Evolutionary conservation across 2,888 invertebrate species (phyloP).

Genomic region (Philereme vetulata): DNA sequence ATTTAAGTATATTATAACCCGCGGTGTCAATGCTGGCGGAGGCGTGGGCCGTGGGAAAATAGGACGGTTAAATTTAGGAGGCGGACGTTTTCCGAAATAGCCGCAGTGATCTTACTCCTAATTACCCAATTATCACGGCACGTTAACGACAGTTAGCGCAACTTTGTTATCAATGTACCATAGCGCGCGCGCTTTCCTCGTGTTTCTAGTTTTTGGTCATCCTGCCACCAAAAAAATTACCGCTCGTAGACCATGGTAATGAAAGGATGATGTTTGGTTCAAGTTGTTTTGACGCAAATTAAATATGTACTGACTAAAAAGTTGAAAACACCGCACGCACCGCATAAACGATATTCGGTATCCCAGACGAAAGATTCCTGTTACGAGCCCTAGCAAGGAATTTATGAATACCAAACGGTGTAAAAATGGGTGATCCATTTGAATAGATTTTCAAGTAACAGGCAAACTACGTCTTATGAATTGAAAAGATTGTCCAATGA

Average conservation of each 20-base stretch:
- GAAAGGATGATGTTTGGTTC: too few species aligned
- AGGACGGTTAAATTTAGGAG: constrained; percentile 64
- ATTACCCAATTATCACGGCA: constrained; percentile 28
- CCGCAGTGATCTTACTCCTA: constrained; percentile 31
- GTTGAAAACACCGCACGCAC: background rate
- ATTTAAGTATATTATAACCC: constrained; percentile 48
- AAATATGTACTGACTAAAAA: background rate
- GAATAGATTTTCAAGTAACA: constrained; percentile 17
- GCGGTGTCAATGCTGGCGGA: constrained; percentile 54
- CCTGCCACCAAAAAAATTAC: too few species aligned
- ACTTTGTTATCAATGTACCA: constrained; percentile 8
- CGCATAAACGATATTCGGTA: constrained; percentile 6
- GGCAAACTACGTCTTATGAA: constrained; percentile 11
- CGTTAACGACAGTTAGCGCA: constrained; percentile 20
- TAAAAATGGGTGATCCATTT: constrained; percentile 23
- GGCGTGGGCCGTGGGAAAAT: constrained; percentile 66
- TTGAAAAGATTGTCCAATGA: constrained; percentile 2
- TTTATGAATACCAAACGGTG: constrained; percentile 22
- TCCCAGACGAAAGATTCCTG: constrained; percentile 20
- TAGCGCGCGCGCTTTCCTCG: background rate
- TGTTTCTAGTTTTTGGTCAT: too few species aligned
- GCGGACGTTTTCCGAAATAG: constrained; percentile 53
- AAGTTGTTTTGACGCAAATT: too few species aligned
- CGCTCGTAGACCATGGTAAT: too few species aligned
- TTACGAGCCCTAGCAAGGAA: constrained; percentile 19